A percentile compares a stretch with the other conserved stretches of the same genome.
phyloP scores from a whole-genome alignment of 2,888 invertebrate species.

The Pelosia muscerda region DNA sequence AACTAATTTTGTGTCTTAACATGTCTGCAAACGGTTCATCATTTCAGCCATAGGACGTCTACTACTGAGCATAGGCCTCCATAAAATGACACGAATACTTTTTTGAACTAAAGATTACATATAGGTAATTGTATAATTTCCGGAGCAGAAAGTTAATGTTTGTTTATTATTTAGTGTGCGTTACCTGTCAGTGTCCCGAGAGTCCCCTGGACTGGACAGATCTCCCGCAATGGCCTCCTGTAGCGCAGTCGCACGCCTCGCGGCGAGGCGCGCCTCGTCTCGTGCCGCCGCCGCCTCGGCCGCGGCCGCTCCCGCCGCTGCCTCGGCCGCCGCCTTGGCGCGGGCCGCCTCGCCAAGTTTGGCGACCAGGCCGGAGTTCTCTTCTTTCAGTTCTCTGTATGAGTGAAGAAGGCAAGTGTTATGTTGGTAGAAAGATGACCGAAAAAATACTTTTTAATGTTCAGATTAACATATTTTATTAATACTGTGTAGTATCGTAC shows the following conservation, averaged over 20 bases:
- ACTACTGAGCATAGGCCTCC: no score
- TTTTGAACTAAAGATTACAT: no score
- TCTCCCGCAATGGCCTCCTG: slow-evolving; percentile 97
- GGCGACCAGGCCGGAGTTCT: slow-evolving; percentile 89
- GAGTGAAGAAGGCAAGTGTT: neutral
- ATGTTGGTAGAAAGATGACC: neutral
- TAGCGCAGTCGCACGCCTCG: slow-evolving; percentile 95
- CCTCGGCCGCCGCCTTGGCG: slow-evolving; percentile 92
- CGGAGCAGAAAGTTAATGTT: no score
- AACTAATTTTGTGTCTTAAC: no score
- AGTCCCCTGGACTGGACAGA: slow-evolving; percentile 90
- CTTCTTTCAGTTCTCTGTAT: slow-evolving; percentile 91
- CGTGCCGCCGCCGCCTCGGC: slow-evolving; percentile 90
- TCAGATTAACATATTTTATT: no score
- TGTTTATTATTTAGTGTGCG: no score
- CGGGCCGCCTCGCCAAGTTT: slow-evolving; percentile 92
- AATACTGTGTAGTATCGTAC: no score
- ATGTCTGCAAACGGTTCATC: no score
- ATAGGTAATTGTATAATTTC: no score
- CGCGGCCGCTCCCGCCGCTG: slow-evolving; percentile 90
- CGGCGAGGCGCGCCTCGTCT: slow-evolving; percentile 94
- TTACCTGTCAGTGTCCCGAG: slow-evolving; percentile 87
- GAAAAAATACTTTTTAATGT: no score
- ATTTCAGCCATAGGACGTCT: no score
- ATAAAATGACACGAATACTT: no score